A percentile compares a stretch with the other conserved stretches of the same genome.
Conservation (phyloP, 2,113 vertebrate genomes). For the Corythaeola cristata region DNA sequence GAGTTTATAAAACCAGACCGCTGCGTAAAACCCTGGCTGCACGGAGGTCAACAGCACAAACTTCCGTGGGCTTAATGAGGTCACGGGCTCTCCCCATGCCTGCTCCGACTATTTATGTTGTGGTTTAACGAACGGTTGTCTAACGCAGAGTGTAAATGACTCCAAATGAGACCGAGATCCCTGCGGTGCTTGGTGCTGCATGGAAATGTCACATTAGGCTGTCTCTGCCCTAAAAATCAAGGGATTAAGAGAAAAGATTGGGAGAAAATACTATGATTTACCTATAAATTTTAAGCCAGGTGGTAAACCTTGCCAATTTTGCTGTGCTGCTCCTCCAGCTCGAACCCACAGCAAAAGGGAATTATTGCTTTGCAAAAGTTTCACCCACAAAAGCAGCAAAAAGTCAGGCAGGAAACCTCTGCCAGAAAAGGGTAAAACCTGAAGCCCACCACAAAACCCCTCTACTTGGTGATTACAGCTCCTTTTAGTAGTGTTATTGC, state of each 20-base stretch:
- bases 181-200: accelerated
- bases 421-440: background rate
- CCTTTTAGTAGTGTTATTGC: background rate
- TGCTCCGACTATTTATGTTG: background rate
- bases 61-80: background rate
- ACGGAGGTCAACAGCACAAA: background rate
- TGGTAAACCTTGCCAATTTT: background rate
- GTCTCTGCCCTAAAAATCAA: accelerated
- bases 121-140: background rate
- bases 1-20: background rate
- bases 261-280: background rate
- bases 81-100: background rate
- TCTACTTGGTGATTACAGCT: too few species aligned
- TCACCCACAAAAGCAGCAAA: background rate
- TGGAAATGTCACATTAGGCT: background rate
- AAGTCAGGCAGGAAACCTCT: background rate
- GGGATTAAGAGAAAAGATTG: accelerated
- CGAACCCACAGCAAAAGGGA: background rate
- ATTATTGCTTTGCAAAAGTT: background rate
- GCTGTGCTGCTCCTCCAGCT: accelerated
- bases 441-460: background rate
- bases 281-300: background rate
- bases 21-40: background rate
- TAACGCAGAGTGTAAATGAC: background rate
- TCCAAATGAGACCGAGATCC: background rate